Evolutionary conservation across 2,113 vertebrate genomes (phyloP).

Genomic region (Brachyistius frenatus): DNA sequence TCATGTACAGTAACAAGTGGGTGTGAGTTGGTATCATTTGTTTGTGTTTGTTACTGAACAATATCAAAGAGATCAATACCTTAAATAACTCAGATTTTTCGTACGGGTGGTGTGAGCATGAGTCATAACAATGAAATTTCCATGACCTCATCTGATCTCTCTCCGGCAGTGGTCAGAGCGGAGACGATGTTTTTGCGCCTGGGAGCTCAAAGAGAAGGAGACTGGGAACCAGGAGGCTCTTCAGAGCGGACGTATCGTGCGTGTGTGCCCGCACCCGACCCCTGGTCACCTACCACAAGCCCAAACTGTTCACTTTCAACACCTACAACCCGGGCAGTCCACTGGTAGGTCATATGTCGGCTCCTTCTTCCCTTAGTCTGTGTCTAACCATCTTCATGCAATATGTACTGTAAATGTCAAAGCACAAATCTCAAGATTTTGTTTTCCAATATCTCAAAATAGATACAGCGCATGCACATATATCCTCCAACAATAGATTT

Average conservation of each 20-base stretch:
- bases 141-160: conserved; percentile 35
- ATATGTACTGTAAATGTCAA: background rate
- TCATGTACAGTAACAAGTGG: conserved; percentile 13
- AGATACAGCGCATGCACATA: too few relatives aligned
- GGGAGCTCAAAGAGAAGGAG: conserved; percentile 85
- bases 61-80: conserved; percentile 4
- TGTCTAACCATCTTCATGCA: background rate
- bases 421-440: background rate
- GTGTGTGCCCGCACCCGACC: conserved; percentile 91
- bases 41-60: conserved; percentile 8
- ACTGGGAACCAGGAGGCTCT: conserved; percentile 79
- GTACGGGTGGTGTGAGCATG: background rate
- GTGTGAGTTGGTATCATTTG: background rate
- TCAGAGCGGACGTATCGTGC: conserved; percentile 74
- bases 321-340: conserved; percentile 44
- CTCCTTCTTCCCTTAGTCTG: background rate
- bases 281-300: conserved; percentile 90
- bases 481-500: background rate
- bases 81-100: background rate
- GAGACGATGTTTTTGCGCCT: conserved; percentile 75
- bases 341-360: conserved; percentile 78
- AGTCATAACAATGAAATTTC: conserved; percentile 17
- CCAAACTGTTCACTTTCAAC: conserved; percentile 87
- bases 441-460: too few relatives aligned
- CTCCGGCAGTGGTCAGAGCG: conserved; percentile 82